Evolutionary conservation across 2,113 vertebrate genomes (phyloP).

Genomic region (Tympanuchus pallidicinctus): DNA sequence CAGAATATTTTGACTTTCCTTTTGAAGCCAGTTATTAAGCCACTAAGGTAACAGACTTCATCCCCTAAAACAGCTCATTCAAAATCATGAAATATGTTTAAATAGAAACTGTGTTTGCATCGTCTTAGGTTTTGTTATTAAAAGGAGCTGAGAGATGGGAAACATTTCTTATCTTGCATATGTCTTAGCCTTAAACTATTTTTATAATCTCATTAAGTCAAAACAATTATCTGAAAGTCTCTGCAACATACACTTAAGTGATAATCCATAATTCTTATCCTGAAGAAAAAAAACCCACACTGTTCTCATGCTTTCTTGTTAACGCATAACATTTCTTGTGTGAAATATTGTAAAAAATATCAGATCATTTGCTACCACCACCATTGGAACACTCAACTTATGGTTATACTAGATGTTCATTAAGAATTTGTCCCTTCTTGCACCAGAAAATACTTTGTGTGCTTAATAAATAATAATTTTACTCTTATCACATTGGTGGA

Average conservation of each 20-base stretch:
- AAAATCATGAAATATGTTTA: not conserved
- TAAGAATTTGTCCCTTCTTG: not conserved
- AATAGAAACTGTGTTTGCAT: not conserved
- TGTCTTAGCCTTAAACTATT: not conserved
- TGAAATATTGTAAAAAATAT: not conserved
- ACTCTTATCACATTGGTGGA: not conserved
- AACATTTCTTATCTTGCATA: not conserved
- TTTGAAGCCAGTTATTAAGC: not conserved
- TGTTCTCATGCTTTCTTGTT: not conserved
- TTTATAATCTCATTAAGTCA: not conserved
- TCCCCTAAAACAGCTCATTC: not conserved
- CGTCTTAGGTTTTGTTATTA: not conserved
- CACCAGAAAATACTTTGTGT: not conserved
- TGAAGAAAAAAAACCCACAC: rapidly evolving
- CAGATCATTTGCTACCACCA: not conserved
- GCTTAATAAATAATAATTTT: not conserved
- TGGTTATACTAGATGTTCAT: not conserved
- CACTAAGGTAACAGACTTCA: not conserved
- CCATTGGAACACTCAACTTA: not conserved
- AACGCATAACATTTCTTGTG: not conserved
- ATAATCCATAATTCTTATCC: not conserved
- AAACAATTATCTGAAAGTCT: not conserved
- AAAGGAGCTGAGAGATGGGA: not conserved
- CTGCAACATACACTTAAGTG: not conserved
- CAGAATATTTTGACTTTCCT: not conserved